Base-by-base conservation (phyloP, 53 echinoderm and acorn worm genomes). In the Antedon mediterranea region DNA sequence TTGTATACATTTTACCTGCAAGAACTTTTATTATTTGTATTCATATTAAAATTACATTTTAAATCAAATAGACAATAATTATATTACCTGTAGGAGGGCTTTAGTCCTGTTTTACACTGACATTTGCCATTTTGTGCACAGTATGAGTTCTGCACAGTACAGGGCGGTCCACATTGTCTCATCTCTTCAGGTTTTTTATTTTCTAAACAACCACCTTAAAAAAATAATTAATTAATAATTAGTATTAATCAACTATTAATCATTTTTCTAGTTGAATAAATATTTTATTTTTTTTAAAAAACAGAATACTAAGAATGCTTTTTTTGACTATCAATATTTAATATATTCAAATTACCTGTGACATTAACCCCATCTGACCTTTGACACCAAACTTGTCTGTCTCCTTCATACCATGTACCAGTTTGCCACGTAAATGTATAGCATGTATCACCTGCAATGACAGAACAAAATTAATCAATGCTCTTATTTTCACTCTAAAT, bases 381-480 rank as follows among this genome's bases (percentile, higher is more conserved):
- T 44, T 91, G 87, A 85, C 97, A 95, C 97, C 92, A 95, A 0
- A 95, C 92, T 43, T 95, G 84, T 27, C 97, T 74, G 29, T 72
- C 43, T 15, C 89, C 97, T 33, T 85, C 81, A 34, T 82, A 76
- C 97, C 97, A 95, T 0, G 75, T 76, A 57, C 90, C 84, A 0
- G 82, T 88, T 28, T 72, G 73, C 97, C 97, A 95, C 13, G 72
- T 42, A 80, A 89, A 95, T 31, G 83, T 74, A 72, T 83, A 85
- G 71, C 94, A 94, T 6, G 72, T 76, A 3, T 86, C 85, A 13
- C 90, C 94, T 93, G 71, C 28, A 71, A 57, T 32, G 2, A 33
- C 32, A 31, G 71, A 71, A 82, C 28, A 31, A 43, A 30, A 43
- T 26, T 31, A 71, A 29, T 43, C 26, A 71, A 9, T 28, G 43